These are phyloP conservation scores for Drosophila prolongata DNA, from an alignment of 2,888 invertebrate species.

Conservation along the genomic window DNA sequence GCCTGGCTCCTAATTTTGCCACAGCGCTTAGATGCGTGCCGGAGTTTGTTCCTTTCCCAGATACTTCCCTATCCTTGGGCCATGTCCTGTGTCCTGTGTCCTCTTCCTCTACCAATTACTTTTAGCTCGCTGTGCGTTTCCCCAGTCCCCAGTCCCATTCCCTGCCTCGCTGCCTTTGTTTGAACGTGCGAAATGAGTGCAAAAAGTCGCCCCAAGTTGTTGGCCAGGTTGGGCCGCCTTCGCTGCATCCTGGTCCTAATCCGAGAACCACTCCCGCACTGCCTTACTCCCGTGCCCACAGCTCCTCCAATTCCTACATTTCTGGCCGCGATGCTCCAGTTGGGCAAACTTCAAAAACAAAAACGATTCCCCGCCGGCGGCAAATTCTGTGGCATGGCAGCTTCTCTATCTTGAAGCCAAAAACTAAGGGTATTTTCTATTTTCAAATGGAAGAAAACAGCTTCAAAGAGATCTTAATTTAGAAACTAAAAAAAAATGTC, in stretches of 20 bases:
- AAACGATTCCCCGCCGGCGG: conserved; percentile 69
- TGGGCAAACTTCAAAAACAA: conserved; percentile 65
- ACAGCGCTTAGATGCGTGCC: conserved; percentile 15
- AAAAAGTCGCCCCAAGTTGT: conserved; percentile 67
- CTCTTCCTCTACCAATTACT: conserved; percentile 36
- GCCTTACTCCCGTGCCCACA: neutral
- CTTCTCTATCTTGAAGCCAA: neutral
- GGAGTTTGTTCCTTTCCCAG: conserved; percentile 7
- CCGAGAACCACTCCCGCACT: conserved; percentile 1
- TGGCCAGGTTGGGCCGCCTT: conserved; percentile 45
- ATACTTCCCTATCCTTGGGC: conserved; percentile 29
- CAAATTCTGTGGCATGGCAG: conserved; percentile 44
- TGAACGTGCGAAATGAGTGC: conserved; percentile 74
- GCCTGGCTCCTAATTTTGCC: conserved; percentile 25
- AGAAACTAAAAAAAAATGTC: too few relatives aligned
- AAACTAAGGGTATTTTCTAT: neutral
- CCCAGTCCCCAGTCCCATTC: neutral
- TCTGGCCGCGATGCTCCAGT: conserved; percentile 24
- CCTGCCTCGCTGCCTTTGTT: conserved; percentile 28
- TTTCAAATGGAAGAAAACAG: neutral
- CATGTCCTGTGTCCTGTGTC: conserved; percentile 20
- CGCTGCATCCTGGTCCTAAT: conserved; percentile 20
- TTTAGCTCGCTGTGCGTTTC: conserved; percentile 15
- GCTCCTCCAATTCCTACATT: neutral
- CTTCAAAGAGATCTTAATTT: too few relatives aligned